phyloP scores from a whole-genome alignment of 2,888 invertebrate species.

The Cerastoderma edule region DNA sequence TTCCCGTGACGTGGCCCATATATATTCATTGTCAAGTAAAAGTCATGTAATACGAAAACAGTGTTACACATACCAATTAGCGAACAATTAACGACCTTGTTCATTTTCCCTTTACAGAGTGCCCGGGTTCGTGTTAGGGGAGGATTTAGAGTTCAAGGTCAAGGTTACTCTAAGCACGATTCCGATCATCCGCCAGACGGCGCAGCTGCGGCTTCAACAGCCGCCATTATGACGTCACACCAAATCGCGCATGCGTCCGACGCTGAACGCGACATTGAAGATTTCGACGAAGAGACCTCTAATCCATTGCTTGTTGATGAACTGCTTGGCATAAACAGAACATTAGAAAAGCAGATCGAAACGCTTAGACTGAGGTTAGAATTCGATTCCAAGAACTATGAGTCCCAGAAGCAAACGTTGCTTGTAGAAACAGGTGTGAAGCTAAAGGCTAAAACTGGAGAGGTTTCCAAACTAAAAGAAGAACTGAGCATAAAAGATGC shows the following conservation, averaged over 20 bases:
- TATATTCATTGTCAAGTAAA: no score
- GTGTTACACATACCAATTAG: no score
- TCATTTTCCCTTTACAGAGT: slow-evolving; percentile 40
- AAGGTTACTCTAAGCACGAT: slow-evolving; percentile 49
- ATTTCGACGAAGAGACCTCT: slow-evolving; percentile 20
- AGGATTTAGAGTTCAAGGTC: slow-evolving; percentile 53
- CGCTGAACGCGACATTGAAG: slow-evolving; percentile 31
- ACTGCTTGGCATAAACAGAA: slow-evolving; percentile 66
- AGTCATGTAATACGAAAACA: no score
- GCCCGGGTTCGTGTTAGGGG: slow-evolving; percentile 45
- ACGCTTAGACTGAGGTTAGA: slow-evolving; percentile 68
- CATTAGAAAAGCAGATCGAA: slow-evolving; percentile 70
- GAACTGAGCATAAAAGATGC: slow-evolving; percentile 53
- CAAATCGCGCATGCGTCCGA: slow-evolving; percentile 43
- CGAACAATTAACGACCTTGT: no score
- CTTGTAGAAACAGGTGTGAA: slow-evolving; percentile 55
- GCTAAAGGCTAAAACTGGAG: slow-evolving; percentile 53
- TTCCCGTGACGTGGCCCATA: no score
- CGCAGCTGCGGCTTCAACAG: slow-evolving; percentile 46
- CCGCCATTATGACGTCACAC: slow-evolving; percentile 36
- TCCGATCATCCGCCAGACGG: slow-evolving; percentile 33
- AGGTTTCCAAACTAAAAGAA: slow-evolving; percentile 56
- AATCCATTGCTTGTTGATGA: slow-evolving; percentile 57
- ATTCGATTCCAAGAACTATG: slow-evolving; percentile 64
- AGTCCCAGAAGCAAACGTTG: slow-evolving; percentile 54